Conservation (phyloP, 2,888 invertebrate genomes). For the Abrostola triplasia region DNA sequence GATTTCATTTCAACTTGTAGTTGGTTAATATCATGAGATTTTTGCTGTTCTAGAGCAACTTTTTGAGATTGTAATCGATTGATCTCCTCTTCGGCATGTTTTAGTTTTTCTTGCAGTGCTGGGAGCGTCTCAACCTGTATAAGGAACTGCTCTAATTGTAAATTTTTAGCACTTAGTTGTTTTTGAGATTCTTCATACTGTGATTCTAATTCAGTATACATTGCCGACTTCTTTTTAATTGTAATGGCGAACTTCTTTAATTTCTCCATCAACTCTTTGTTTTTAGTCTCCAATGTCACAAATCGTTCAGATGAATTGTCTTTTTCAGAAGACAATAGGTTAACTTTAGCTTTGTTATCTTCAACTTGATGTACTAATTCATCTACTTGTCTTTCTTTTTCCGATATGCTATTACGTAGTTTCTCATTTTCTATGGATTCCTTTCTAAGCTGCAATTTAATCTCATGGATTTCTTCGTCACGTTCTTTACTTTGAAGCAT, state of each 20-base stretch:
- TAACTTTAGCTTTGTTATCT: slow-evolving; percentile 76
- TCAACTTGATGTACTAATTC: slow-evolving; percentile 84
- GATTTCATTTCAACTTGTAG: slow-evolving; percentile 66
- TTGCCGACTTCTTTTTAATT: slow-evolving; percentile 91
- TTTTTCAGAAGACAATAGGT: slow-evolving; percentile 76
- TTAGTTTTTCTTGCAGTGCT: slow-evolving; percentile 77
- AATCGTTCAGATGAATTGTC: slow-evolving; percentile 75
- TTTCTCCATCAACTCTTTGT: slow-evolving; percentile 92
- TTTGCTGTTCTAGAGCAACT: slow-evolving; percentile 69
- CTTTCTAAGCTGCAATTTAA: slow-evolving; percentile 86
- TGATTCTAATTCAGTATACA: slow-evolving; percentile 90
- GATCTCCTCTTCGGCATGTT: slow-evolving; percentile 79
- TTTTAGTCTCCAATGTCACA: slow-evolving; percentile 87
- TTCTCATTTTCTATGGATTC: slow-evolving; percentile 90
- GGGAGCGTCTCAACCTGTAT: slow-evolving; percentile 77
- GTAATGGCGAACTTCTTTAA: slow-evolving; percentile 93
- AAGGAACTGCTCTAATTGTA: slow-evolving; percentile 72
- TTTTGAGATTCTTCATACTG: slow-evolving; percentile 78
- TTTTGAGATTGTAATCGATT: slow-evolving; percentile 72
- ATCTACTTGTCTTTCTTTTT: slow-evolving; percentile 82
- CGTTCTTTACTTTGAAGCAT: slow-evolving; percentile 84
- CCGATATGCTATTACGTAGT: slow-evolving; percentile 88
- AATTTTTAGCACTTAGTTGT: slow-evolving; percentile 70
- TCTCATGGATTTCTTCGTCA: slow-evolving; percentile 87
- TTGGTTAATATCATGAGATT: slow-evolving; percentile 64